Percentiles rank a stretch among this genome's conserved stretches.
These are phyloP conservation scores for Drosophila birchii DNA, from an alignment of 2,888 invertebrate genomes.

Conservation along the genomic window DNA sequence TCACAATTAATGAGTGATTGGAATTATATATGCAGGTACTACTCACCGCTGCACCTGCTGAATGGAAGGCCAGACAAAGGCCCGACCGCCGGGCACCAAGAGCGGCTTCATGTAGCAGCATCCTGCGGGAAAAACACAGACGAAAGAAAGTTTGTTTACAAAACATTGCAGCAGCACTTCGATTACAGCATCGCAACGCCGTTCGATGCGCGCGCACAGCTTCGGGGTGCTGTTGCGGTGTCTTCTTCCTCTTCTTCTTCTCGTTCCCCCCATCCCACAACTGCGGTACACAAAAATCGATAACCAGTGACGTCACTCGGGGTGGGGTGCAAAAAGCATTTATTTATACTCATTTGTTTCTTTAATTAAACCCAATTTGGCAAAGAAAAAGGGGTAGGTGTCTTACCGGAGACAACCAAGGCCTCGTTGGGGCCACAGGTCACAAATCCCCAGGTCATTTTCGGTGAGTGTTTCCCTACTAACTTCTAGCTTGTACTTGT, in stretches of 20 bases:
- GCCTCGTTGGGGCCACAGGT: conserved; percentile 98
- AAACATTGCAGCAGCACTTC: conserved; percentile 16
- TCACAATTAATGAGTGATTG: neutral
- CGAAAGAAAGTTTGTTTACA: conserved; percentile 44
- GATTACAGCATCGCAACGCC: conserved; percentile 48
- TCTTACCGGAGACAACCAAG: conserved; percentile 95
- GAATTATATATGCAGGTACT: too few relatives aligned
- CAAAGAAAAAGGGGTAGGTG: neutral
- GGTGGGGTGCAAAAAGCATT: conserved; percentile 44
- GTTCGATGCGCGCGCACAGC: conserved; percentile 61
- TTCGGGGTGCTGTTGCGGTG: conserved; percentile 40
- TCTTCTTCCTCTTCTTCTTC: conserved; percentile 10
- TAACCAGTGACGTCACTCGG: conserved; percentile 76
- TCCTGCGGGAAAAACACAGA: conserved; percentile 86
- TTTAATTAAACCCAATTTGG: conserved; percentile 1
- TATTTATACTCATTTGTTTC: conserved; percentile 5
- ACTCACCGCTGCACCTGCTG: conserved; percentile 91
- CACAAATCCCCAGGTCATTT: conserved; percentile 94
- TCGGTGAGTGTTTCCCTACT: neutral
- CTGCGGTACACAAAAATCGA: conserved; percentile 74
- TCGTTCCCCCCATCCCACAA: neutral
- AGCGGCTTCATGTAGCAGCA: conserved; percentile 97
- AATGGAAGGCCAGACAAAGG: conserved; percentile 98
- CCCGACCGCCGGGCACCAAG: conserved; percentile 97
- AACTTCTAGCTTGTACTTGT: too few relatives aligned